Evolutionary conservation across 2,888 invertebrate genomes (phyloP), one percentile per base, ranked within the genome.

Genomic region (Hedychridium roseum): DNA sequence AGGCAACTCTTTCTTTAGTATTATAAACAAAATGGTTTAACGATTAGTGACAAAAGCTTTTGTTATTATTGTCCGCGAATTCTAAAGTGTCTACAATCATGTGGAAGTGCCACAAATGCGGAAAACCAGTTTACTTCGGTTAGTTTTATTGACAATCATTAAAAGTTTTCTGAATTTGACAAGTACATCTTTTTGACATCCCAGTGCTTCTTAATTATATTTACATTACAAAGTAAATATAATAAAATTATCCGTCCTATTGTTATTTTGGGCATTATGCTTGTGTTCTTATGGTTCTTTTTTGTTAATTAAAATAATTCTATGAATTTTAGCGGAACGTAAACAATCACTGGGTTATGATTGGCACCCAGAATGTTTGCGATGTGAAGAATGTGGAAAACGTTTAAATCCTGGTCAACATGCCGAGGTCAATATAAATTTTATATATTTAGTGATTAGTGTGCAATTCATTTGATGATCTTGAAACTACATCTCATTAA

Each of bases 71-170:
- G 37, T 40, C 30, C 49, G 28, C n/a, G 42, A 34, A 37, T 23
- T 36, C 12, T 34, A 4, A 30, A 51, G 23, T 36, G 20, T 32
- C 9, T n/a, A 34, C 35, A 62, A 66, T 64, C 63, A 90, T 90
- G 90, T 90, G 89, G 90, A 89, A 88, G 84, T 90, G 90, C 80
- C 89, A 89, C 80, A 90, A 89, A 80, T 90, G 90, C 79, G 88
- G 88, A 64, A 90, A 90, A 80, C 90, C 90, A 50, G 90, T 90
- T 59, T 90, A 86, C 80, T 90, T 90, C 77, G 90, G 90, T 90
- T 43, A 59, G 68, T 54, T 43, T 21, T 31, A 23, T 20, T 27
- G 11, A 26, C 11, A 31, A 31, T n/a, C 5, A n/a, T n/a, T n/a
- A n/a, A n/a, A n/a, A 15, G 2, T 14, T 6, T 17, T 9, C 21